Percentiles rank a stretch among this genome's conserved stretches.
These are phyloP conservation scores for Globodera ellingtonae DNA, from an alignment of 1,140 invertebrate genomes.

Conservation along the genomic window DNA sequence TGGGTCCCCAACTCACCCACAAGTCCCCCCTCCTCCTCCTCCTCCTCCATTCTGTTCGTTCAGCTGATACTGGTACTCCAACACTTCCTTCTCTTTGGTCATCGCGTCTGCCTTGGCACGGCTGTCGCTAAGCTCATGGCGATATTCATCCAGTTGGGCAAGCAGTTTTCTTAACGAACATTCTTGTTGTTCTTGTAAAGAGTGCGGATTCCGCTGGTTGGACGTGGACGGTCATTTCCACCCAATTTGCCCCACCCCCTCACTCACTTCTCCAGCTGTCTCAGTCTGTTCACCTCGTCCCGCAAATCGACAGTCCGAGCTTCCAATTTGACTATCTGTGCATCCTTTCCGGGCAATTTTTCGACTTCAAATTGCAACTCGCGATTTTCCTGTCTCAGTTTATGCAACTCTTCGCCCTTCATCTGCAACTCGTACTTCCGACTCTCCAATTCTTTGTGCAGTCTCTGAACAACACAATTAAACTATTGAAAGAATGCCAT, in stretches of 20 bases:
- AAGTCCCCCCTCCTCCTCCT: not conserved
- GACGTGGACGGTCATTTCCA: too few relatives aligned
- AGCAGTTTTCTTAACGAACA: not conserved
- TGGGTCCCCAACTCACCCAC: not conserved
- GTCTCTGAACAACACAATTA: slow-evolving; percentile 18
- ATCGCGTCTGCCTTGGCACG: slow-evolving; percentile 9
- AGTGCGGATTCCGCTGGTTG: too few relatives aligned
- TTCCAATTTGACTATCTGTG: slow-evolving; percentile 22
- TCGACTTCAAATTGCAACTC: slow-evolving; percentile 31
- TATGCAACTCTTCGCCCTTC: slow-evolving; percentile 29
- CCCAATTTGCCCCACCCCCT: not conserved
- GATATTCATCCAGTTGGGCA: not conserved
- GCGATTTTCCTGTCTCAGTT: slow-evolving; percentile 25
- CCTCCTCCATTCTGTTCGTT: not conserved
- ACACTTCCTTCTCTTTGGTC: slow-evolving; percentile 24
- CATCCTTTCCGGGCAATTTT: slow-evolving; percentile 28
- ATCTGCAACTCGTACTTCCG: slow-evolving; percentile 25
- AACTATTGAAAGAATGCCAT: not conserved
- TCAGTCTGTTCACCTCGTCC: slow-evolving; percentile 16
- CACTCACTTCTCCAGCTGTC: slow-evolving; percentile 23
- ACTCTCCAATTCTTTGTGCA: slow-evolving; percentile 23
- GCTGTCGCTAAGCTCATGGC: slow-evolving; percentile 7
- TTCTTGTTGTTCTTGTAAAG: too few relatives aligned
- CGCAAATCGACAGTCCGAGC: slow-evolving; percentile 20
- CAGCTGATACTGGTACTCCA: slow-evolving; percentile 29